These are phyloP conservation scores for Hephaestus fuliginosus DNA, from an alignment of 2,797 vertebrate genomes.

Conservation along the genomic window DNA sequence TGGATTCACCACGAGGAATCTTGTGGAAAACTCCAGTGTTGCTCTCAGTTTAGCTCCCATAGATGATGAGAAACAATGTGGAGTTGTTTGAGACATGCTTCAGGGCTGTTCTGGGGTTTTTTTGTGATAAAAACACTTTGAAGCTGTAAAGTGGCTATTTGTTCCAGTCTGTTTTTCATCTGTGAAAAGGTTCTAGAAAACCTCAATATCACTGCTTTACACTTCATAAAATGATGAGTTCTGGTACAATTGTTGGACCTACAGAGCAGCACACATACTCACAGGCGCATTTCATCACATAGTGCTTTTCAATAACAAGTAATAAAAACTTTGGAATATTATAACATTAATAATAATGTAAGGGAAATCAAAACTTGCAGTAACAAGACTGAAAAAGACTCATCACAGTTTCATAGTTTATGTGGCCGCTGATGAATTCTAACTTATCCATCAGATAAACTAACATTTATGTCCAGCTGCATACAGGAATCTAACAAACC, in stretches of 20 bases:
- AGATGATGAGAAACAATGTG: constrained; percentile 9
- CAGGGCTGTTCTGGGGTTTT: neutral
- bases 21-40: neutral
- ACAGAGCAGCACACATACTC: neutral
- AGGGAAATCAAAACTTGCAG: neutral
- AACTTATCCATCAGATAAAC: too few relatives aligned
- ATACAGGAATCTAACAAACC: neutral
- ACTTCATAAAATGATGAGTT: constrained; percentile 10
- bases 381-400: too few relatives aligned
- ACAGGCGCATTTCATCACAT: neutral
- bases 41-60: neutral
- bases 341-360: neutral
- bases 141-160: constrained; percentile 10
- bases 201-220: constrained; percentile 10
- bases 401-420: too few relatives aligned
- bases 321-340: neutral
- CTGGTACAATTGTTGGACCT: neutral
- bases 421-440: too few relatives aligned
- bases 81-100: neutral
- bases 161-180: constrained; percentile 15
- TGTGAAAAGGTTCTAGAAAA: constrained; percentile 17
- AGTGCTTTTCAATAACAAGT: neutral
- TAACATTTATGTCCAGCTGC: neutral
- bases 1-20: neutral
- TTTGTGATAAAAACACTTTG: neutral